Evolutionary conservation across 2,113 vertebrate genomes (phyloP).

Genomic region (Tamias sibiricus): DNA sequence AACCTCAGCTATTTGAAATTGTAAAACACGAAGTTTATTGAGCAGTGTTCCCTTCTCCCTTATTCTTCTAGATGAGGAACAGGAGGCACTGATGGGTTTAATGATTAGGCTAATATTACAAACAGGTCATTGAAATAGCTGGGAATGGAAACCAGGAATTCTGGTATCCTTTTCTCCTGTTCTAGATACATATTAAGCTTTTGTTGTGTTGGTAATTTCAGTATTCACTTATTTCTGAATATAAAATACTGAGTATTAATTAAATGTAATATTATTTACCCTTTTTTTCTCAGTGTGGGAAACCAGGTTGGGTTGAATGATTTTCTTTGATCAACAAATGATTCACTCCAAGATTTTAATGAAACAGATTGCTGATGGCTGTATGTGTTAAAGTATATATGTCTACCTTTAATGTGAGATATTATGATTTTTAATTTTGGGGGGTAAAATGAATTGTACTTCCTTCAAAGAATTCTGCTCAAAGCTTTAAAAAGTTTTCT

Average conservation of each 20-base stretch:
- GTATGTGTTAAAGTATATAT: neutral
- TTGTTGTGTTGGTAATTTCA: constrained; percentile 45
- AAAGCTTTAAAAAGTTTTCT: neutral
- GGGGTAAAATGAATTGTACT: neutral
- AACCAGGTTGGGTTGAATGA: neutral
- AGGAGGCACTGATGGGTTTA: neutral
- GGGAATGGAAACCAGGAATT: neutral
- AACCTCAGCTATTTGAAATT: constrained; percentile 5
- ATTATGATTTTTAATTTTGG: neutral
- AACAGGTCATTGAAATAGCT: constrained; percentile 64
- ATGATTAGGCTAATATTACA: constrained; percentile 64
- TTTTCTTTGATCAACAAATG: constrained; percentile 4
- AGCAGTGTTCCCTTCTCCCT: neutral
- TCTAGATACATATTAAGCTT: constrained; percentile 59
- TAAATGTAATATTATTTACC: neutral
- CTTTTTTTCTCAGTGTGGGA: neutral
- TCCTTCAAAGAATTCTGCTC: neutral
- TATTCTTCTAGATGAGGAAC: neutral
- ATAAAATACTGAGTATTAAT: neutral
- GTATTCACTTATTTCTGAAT: neutral
- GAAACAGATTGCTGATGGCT: neutral
- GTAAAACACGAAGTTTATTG: neutral
- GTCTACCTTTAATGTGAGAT: neutral
- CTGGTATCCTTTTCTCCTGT: constrained; percentile 32
- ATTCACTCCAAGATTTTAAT: neutral